Evolutionary conservation across 2,113 vertebrate species (phyloP).

Genomic region (Xiphias gladius): DNA sequence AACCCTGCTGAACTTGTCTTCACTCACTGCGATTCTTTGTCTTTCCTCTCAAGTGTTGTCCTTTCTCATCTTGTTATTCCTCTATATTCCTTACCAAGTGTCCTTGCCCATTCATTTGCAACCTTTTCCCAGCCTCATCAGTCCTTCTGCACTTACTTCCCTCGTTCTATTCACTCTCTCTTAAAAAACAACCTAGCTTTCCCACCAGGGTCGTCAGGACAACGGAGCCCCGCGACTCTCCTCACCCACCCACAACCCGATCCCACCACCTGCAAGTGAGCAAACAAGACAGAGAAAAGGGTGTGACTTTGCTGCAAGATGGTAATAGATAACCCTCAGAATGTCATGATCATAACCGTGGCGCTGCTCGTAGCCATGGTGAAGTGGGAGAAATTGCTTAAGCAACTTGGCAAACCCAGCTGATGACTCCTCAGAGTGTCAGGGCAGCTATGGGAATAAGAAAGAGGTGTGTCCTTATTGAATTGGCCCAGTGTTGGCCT

Average conservation of each 20-base stretch:
- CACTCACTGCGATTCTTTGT: not conserved
- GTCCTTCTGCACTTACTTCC: slow-evolving; percentile 50
- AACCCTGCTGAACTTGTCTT: slow-evolving; percentile 13
- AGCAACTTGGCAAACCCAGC: slow-evolving; percentile 30
- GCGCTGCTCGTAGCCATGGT: slow-evolving; percentile 29
- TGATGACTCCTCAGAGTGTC: slow-evolving; percentile 23
- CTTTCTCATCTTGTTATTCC: slow-evolving; percentile 38
- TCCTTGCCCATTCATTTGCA: slow-evolving; percentile 37
- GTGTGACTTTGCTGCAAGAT: slow-evolving; percentile 32
- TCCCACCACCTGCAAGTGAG: slow-evolving; percentile 56
- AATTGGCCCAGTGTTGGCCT: not conserved
- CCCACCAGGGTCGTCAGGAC: slow-evolving; percentile 75
- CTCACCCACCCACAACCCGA: slow-evolving; percentile 24
- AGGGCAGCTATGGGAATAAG: slow-evolving; percentile 12
- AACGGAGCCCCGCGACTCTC: slow-evolving; percentile 54
- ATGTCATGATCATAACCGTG: slow-evolving; percentile 8
- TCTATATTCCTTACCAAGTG: slow-evolving; percentile 44
- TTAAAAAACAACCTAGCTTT: slow-evolving; percentile 73
- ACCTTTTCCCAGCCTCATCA: slow-evolving; percentile 47
- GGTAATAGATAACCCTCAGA: slow-evolving; percentile 18
- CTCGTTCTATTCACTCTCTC: slow-evolving; percentile 58
- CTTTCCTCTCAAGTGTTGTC: slow-evolving; percentile 27
- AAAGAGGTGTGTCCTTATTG: not conserved
- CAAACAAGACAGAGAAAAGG: slow-evolving; percentile 60
- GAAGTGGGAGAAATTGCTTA: slow-evolving; percentile 10